Evolutionary conservation across 1,140 invertebrate species (phyloP).

Genomic region (Vanessa tameamea): DNA sequence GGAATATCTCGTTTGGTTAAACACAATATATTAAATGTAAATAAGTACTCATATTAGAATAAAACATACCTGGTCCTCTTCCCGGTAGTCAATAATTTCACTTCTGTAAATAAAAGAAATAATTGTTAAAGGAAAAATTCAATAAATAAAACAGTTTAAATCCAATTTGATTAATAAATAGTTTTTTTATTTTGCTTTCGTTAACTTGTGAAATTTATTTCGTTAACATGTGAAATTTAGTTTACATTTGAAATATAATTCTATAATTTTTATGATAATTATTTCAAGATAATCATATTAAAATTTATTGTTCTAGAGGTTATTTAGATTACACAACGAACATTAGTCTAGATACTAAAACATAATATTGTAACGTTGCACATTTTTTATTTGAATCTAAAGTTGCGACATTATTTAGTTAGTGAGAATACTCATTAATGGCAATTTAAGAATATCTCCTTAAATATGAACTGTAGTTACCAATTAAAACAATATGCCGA

Average conservation of each 20-base stretch:
- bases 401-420: not conserved
- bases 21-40: too few relatives aligned
- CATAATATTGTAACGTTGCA: slow-evolving; percentile 3
- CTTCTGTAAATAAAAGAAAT: slow-evolving; percentile 61
- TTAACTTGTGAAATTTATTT: too few relatives aligned
- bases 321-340: not conserved
- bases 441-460: not conserved
- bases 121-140: too few relatives aligned
- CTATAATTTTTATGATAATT: too few relatives aligned
- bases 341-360: not conserved
- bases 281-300: too few relatives aligned
- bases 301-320: too few relatives aligned
- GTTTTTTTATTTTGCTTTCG: too few relatives aligned
- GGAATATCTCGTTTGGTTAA: too few relatives aligned
- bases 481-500: slow-evolving; percentile 11
- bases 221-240: too few relatives aligned
- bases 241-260: too few relatives aligned
- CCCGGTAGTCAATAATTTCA: slow-evolving; percentile 70
- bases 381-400: not conserved
- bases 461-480: not conserved
- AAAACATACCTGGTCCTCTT: slow-evolving; percentile 69
- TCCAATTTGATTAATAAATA: too few relatives aligned
- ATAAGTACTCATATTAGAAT: not conserved
- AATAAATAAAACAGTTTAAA: too few relatives aligned
- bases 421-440: not conserved